Base-by-base conservation (phyloP, 2,888 invertebrate genomes). In the Nemotelus nigrinus region DNA sequence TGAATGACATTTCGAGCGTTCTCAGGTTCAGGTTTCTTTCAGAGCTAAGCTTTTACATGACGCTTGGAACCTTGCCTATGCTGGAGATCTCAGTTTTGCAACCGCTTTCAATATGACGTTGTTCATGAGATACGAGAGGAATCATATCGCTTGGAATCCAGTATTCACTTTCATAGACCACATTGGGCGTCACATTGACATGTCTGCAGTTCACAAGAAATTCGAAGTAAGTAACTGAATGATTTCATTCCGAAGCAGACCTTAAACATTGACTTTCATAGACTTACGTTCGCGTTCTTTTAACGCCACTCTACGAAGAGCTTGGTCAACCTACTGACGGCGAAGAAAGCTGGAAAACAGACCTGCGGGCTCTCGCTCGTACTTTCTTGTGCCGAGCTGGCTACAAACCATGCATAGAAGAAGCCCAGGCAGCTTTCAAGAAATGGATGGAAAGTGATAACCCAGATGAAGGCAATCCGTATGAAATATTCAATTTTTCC, bases 91-190 rank as follows among this genome's bases (percentile, higher is more conserved):
- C 1, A 91, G 92, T 80, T 94, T 94, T 82, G 91, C 90, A 0
- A 91, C 92, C 0, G 94, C 95, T 0, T 89, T 95, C 43, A 92
- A 94, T 82, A 93, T 95, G 93, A 94, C 94, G 0, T 86, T 93
- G 55, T 94, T 94, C 82, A 86, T 95, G 84, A 91, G 90, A 82
- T 88, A 91, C 67, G 95, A 95, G 85, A 89, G 92, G 47, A 90
- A 93, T 80, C 93, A 93, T 81, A 86, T 94, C 0, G 94, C 94
- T 0, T 95, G 95, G 95, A 93, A 93, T 84, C 93, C 94, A 0
- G 91, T 94, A 6, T 95, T 95, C 83, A 94, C 94, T 2, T 92
- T 94, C 89, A 92, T 95, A 67, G 94, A 95, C 84, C 94, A 94
- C 82, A 90, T 95, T 76, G 93, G 94, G 48, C 89, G 92, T 79